phyloP scores from a whole-genome alignment of 2,888 invertebrate species.

The Chorisops tibialis region DNA sequence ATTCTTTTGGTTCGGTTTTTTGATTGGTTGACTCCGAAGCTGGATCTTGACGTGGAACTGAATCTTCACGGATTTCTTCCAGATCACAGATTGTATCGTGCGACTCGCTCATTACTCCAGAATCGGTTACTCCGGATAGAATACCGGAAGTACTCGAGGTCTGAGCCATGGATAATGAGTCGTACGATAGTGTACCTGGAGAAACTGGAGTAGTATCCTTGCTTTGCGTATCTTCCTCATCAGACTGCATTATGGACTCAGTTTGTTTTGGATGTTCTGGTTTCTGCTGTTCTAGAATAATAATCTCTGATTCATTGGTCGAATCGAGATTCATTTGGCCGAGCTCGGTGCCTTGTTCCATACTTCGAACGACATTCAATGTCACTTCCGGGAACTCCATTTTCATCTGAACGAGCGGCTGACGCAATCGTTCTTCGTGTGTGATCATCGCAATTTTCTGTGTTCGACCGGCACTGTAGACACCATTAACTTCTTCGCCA shows the following conservation, averaged over 20 bases:
- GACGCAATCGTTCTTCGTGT: slow-evolving; percentile 67
- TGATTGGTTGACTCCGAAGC: slow-evolving; percentile 27
- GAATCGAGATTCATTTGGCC: slow-evolving; percentile 28
- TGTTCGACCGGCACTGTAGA: slow-evolving; percentile 40
- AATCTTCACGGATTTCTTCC: slow-evolving; percentile 3
- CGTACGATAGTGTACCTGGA: not conserved
- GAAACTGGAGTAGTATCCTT: not conserved
- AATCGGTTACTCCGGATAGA: slow-evolving; percentile 13
- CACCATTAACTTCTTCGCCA: slow-evolving; percentile 38
- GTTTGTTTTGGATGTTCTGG: not conserved
- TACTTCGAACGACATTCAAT: slow-evolving; percentile 46
- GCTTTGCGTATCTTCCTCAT: not conserved
- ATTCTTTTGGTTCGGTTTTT: slow-evolving; percentile 30
- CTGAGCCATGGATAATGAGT: not conserved
- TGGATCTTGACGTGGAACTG: slow-evolving; percentile 32
- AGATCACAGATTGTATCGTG: not conserved
- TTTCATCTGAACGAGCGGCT: slow-evolving; percentile 64
- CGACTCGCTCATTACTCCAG: slow-evolving; percentile 8
- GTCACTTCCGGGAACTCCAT: slow-evolving; percentile 56
- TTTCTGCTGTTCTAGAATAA: slow-evolving; percentile 4
- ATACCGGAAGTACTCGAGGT: not conserved
- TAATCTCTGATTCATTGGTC: slow-evolving; percentile 22
- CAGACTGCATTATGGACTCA: too few species aligned
- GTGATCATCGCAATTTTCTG: slow-evolving; percentile 65
- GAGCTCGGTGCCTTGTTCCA: slow-evolving; percentile 35